These are phyloP conservation scores for Meloe dianella DNA, from an alignment of 2,888 invertebrate genomes.

Conservation along the genomic window DNA sequence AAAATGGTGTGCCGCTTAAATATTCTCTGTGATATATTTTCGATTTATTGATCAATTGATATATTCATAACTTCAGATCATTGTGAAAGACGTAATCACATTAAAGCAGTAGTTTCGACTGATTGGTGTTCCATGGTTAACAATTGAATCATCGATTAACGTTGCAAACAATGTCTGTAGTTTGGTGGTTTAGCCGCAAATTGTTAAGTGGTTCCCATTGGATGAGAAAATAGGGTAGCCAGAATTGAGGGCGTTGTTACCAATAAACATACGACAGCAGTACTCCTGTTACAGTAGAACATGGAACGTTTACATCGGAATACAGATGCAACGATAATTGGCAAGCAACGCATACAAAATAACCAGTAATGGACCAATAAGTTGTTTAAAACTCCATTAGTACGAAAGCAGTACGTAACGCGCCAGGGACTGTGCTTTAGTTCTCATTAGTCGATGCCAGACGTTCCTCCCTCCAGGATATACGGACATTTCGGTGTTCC, in stretches of 20 bases:
- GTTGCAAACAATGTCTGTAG: constrained; percentile 42
- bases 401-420: constrained; percentile 20
- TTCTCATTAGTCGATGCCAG: constrained; percentile 33
- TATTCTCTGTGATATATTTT: background rate
- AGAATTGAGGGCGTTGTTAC: constrained; percentile 42
- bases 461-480: constrained; percentile 27
- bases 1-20: constrained; percentile 13
- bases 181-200: constrained; percentile 45
- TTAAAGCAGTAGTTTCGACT: constrained; percentile 13
- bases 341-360: constrained; percentile 36
- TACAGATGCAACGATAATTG: constrained; percentile 38
- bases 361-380: constrained; percentile 40
- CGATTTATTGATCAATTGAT: background rate
- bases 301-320: background rate
- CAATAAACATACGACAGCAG: constrained; percentile 37
- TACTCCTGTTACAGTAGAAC: constrained; percentile 19
- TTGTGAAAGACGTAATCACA: no score
- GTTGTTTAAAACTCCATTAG: constrained; percentile 41
- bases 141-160: constrained; percentile 43
- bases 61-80: background rate
- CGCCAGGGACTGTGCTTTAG: constrained; percentile 30
- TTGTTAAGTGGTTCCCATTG: constrained; percentile 49
- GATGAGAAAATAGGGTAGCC: constrained; percentile 47
- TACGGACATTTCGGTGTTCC: constrained; percentile 32
- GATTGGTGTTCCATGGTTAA: constrained; percentile 36